Base-by-base conservation (phyloP, 2,888 invertebrate genomes). In the Taphrorychus bicolor region DNA sequence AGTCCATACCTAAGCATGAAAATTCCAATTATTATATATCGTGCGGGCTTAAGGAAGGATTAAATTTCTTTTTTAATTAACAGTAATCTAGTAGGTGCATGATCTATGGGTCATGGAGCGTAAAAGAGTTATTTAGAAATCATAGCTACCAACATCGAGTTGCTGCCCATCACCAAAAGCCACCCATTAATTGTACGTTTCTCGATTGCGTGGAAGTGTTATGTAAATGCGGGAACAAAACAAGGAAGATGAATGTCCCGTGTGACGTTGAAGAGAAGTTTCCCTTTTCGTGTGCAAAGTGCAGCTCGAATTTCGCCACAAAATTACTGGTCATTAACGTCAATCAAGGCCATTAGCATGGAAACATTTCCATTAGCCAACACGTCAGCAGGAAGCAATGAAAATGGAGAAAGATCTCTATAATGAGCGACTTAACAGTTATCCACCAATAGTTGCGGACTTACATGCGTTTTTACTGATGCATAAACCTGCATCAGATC, bases 11-110 rank as follows among this genome's bases (percentile, higher is more conserved):
- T 32, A 32, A 32, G 32, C 32, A 32, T 32, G 9, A 32, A 62
- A 54, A 18, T 19, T 23, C 23, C 21, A 49, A 40, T 62, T 32
- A 32, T 11, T 11, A 9, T 56, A 56, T 51, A 62, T 21, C 17
- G 42, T 56, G 49, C 51, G 51, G 16, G 51, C 58, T 64, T 57
- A 32, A 45, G 32, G 32, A 45, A 40, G 49, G 48, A 11, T 41
- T 40, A 41, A 56, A 62, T 56, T 54, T 54, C 61, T 53, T 51
- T 54, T 19, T 42, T 61, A 61, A 61, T 61, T 61, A 61, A 61
- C 61, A 53, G 41, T 53, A 45, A 23, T 53, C 52, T 61, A 23
- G 42, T 42, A 54, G 61, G 42, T 23, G 45, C 61, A 23, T 23
- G 23, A 18, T n/a, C 40, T 22, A 52, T 54, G 54, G 48, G 40